A percentile compares a stretch with the other conserved stretches of the same genome.
Conservation (phyloP, 2,888 invertebrate species). For the Tinea trinotella region DNA sequence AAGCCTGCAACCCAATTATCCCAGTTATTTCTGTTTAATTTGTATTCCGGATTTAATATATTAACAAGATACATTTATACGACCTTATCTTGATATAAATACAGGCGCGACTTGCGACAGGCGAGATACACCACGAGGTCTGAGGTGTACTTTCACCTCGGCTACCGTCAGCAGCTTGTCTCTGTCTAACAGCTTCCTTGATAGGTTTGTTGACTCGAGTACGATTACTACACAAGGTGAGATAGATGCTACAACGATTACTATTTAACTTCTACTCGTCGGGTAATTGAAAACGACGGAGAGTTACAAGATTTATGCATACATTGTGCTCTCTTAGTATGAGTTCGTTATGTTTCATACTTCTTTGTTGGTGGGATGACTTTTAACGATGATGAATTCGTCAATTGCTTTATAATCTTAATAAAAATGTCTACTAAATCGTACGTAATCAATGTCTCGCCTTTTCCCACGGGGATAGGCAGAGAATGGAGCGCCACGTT, state of each 20-base stretch:
- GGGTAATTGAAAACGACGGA: conserved; percentile 35
- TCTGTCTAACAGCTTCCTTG: conserved; percentile 29
- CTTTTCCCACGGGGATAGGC: too few species aligned
- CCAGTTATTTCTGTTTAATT: neutral
- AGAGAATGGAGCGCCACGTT: too few species aligned
- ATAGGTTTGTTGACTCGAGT: conserved; percentile 13
- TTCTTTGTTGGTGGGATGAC: neutral
- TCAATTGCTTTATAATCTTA: neutral
- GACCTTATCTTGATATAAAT: neutral
- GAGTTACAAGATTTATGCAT: conserved; percentile 38
- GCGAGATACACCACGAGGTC: neutral
- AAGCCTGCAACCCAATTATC: conserved; percentile 3
- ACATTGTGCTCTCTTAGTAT: conserved; percentile 30
- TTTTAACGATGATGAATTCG: neutral
- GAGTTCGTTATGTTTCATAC: neutral
- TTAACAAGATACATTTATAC: neutral
- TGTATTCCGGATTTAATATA: neutral
- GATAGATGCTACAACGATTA: conserved; percentile 14
- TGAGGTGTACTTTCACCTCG: conserved; percentile 59
- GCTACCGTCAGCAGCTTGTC: conserved; percentile 48
- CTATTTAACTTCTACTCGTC: conserved; percentile 6
- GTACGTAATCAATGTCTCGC: too few species aligned
- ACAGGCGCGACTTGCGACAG: neutral
- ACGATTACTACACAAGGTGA: conserved; percentile 9
- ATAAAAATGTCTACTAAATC: neutral